phyloP scores from a whole-genome alignment of 2,113 vertebrate genomes.

The Salvelinus namaycush region DNA sequence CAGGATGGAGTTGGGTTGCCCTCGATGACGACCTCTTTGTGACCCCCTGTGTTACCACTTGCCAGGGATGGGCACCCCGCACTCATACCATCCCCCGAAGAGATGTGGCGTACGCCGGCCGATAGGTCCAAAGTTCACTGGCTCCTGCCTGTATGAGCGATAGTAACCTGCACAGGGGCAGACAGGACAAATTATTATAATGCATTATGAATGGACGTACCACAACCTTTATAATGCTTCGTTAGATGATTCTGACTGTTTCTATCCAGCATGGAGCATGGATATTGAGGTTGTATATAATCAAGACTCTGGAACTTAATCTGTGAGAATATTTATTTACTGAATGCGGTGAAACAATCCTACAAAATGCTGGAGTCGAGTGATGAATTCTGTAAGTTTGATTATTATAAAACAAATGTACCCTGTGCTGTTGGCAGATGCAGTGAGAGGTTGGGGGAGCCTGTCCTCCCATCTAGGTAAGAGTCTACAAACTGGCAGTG shows the following conservation, averaged over 20 bases:
- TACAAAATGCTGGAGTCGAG: background rate
- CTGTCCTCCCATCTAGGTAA: constrained; percentile 91
- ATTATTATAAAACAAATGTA: constrained; percentile 49
- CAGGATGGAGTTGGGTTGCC: constrained; percentile 49
- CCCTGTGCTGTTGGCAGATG: constrained; percentile 86
- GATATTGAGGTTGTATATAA: too few species aligned
- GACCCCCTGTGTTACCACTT: constrained; percentile 84
- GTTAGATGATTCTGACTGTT: background rate
- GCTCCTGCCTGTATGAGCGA: constrained; percentile 93
- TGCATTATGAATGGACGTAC: background rate
- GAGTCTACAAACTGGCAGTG: constrained; percentile 99
- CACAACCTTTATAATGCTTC: background rate
- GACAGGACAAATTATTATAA: background rate
- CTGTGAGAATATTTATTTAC: too few species aligned
- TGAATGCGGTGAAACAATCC: background rate
- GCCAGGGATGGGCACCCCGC: constrained; percentile 93
- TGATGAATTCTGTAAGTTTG: constrained; percentile 5
- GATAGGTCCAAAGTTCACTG: constrained; percentile 88
- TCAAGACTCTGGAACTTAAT: too few species aligned
- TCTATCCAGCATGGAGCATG: background rate
- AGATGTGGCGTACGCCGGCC: constrained; percentile 87
- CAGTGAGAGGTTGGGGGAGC: constrained; percentile 81
- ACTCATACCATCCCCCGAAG: constrained; percentile 98
- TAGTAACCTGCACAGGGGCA: constrained; percentile 81
- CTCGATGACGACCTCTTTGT: constrained; percentile 36